These are phyloP conservation scores for Corythornis madagascariensis DNA, from an alignment of 2,113 vertebrate species.

Conservation along the genomic window DNA sequence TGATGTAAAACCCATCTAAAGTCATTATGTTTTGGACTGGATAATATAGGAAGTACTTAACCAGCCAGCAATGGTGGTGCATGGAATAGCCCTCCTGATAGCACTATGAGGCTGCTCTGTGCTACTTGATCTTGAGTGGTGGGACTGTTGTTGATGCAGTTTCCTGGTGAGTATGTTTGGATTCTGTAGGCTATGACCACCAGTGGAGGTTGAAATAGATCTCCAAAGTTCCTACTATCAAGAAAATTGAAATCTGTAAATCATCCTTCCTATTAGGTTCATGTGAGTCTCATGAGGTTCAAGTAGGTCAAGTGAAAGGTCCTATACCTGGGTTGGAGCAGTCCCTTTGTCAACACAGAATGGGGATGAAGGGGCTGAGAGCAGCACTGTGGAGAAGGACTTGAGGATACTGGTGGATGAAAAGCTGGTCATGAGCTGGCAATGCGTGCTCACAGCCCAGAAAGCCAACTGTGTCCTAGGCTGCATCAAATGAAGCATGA, in stretches of 20 bases:
- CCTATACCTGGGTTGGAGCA: not conserved
- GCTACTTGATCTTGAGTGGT: not conserved
- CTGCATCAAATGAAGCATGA: too few relatives aligned
- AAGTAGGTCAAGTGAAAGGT: not conserved
- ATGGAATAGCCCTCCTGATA: not conserved
- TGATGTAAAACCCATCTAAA: not conserved
- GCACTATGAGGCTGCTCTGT: too few relatives aligned
- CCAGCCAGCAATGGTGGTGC: not conserved
- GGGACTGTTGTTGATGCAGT: not conserved
- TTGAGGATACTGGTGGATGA: not conserved
- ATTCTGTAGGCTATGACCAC: not conserved
- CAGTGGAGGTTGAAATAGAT: not conserved
- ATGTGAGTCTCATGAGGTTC: not conserved
- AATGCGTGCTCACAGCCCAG: too few relatives aligned
- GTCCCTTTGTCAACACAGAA: not conserved
- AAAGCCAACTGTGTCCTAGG: too few relatives aligned
- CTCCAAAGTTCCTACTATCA: not conserved
- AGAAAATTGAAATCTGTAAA: not conserved
- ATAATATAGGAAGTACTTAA: not conserved
- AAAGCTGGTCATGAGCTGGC: too few relatives aligned
- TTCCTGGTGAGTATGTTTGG: not conserved
- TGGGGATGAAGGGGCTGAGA: not conserved
- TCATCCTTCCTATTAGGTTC: not conserved
- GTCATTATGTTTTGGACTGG: not conserved
- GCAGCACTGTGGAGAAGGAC: not conserved